phyloP scores from a whole-genome alignment of 2,888 invertebrate species.

The Acheta domesticus region DNA sequence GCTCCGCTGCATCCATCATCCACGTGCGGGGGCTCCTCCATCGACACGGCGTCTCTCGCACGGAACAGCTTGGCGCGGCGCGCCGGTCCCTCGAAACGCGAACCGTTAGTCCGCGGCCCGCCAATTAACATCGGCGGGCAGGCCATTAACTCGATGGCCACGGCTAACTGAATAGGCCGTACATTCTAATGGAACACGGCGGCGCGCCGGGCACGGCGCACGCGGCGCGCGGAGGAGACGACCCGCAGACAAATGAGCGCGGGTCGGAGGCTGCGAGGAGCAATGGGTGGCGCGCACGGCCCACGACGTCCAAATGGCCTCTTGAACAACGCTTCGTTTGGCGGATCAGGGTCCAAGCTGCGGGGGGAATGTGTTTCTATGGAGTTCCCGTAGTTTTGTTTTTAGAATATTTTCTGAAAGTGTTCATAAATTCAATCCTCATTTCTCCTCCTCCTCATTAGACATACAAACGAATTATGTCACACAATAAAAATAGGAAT shows the following conservation, averaged over 20 bases:
- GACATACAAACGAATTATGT: no score
- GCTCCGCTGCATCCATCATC: no score
- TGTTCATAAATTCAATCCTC: no score
- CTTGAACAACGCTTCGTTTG: neutral
- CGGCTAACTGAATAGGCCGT: slow-evolving; percentile 9
- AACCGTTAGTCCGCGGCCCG: neutral
- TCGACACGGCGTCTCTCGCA: no score
- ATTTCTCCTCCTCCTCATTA: no score
- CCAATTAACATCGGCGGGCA: neutral
- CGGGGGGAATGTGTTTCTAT: neutral
- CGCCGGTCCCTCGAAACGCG: neutral
- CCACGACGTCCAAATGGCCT: no score
- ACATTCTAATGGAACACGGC: neutral
- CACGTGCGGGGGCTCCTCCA: no score
- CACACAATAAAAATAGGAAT: no score
- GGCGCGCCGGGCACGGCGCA: neutral
- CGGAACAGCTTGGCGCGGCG: no score
- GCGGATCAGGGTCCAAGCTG: neutral
- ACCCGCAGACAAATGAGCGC: slow-evolving; percentile 1
- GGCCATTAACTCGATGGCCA: slow-evolving; percentile 10
- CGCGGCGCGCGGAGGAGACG: neutral
- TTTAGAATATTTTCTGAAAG: no score
- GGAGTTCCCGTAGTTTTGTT: no score
- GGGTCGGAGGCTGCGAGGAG: neutral
- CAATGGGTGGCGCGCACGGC: neutral